Evolutionary conservation across 2,113 vertebrate species (phyloP).

Genomic region (Mus musculus): DNA sequence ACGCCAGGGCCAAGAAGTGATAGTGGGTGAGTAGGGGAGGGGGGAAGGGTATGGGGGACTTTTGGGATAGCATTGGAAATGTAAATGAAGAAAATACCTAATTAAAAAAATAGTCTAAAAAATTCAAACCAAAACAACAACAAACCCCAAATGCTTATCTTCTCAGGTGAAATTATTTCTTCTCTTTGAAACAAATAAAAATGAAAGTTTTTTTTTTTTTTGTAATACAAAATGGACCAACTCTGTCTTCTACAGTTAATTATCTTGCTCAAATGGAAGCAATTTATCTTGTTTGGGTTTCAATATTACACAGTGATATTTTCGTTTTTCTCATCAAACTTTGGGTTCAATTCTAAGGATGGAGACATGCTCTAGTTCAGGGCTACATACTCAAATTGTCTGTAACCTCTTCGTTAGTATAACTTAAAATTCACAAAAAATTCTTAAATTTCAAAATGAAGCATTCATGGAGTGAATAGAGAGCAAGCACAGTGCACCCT

Average conservation of each 20-base stretch:
- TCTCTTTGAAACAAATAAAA: conserved; percentile 64
- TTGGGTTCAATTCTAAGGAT: conserved; percentile 37
- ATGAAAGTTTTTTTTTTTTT: background rate
- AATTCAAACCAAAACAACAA: background rate
- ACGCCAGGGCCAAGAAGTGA: no score
- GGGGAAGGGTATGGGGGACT: no score
- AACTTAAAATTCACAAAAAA: conserved; percentile 38
- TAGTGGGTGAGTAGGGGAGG: no score
- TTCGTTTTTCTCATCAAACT: conserved; percentile 8
- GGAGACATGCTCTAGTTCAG: background rate
- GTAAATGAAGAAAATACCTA: no score
- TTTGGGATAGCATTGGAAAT: no score
- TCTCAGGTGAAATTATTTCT: conserved; percentile 18
- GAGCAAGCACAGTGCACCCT: background rate
- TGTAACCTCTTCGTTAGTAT: background rate
- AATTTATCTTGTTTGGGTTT: conserved; percentile 32
- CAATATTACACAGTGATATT: background rate
- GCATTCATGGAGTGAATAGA: background rate
- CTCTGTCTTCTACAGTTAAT: conserved; percentile 53
- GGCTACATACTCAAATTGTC: background rate
- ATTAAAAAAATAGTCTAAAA: background rate
- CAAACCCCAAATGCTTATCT: background rate
- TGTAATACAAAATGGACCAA: conserved; percentile 14
- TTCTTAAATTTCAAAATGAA: conserved; percentile 52
- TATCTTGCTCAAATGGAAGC: conserved; percentile 43